Evolutionary conservation across 2,888 invertebrate genomes (phyloP).

Genomic region (Blastobasis lacticolella): DNA sequence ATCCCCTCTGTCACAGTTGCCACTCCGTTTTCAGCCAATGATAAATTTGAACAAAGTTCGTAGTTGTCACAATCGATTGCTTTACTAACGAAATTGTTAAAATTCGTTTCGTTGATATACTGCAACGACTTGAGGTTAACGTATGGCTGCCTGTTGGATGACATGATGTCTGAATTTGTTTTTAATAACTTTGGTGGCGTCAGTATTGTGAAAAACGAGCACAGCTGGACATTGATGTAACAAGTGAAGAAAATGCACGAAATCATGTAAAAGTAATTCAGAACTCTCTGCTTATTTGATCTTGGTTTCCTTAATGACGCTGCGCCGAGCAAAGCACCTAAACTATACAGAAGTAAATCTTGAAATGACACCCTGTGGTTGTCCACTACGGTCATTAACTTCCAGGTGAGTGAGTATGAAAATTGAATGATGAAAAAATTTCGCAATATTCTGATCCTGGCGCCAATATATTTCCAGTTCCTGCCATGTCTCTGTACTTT

Average conservation of each 20-base stretch:
- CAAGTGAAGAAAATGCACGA: slow-evolving; percentile 42
- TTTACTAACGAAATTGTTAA: slow-evolving; percentile 28
- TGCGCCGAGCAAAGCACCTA: slow-evolving; percentile 45
- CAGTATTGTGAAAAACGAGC: slow-evolving; percentile 46
- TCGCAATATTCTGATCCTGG: slow-evolving; percentile 36
- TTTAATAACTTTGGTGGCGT: slow-evolving; percentile 35
- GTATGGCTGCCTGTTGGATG: slow-evolving; percentile 34
- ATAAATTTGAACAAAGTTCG: slow-evolving; percentile 28
- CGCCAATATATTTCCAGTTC: slow-evolving; percentile 40
- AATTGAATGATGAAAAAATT: slow-evolving; percentile 45
- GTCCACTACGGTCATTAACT: slow-evolving; percentile 32
- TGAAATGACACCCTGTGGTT: slow-evolving; percentile 22
- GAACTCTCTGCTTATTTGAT: slow-evolving; percentile 40
- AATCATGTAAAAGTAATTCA: slow-evolving; percentile 40
- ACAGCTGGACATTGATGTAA: slow-evolving; percentile 46
- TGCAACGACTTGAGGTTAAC: slow-evolving; percentile 29
- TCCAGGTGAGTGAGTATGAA: slow-evolving; percentile 35
- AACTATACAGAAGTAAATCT: slow-evolving; percentile 35
- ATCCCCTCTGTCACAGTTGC: slow-evolving; percentile 35
- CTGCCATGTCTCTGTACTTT: slow-evolving; percentile 31
- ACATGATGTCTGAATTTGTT: slow-evolving; percentile 36
- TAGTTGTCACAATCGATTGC: slow-evolving; percentile 34
- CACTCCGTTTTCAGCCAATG: slow-evolving; percentile 32
- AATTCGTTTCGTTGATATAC: slow-evolving; percentile 36
- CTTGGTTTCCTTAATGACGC: slow-evolving; percentile 32